These are phyloP conservation scores for Mustelus asterias DNA, from an alignment of 2,113 vertebrate genomes.

Conservation along the genomic window DNA sequence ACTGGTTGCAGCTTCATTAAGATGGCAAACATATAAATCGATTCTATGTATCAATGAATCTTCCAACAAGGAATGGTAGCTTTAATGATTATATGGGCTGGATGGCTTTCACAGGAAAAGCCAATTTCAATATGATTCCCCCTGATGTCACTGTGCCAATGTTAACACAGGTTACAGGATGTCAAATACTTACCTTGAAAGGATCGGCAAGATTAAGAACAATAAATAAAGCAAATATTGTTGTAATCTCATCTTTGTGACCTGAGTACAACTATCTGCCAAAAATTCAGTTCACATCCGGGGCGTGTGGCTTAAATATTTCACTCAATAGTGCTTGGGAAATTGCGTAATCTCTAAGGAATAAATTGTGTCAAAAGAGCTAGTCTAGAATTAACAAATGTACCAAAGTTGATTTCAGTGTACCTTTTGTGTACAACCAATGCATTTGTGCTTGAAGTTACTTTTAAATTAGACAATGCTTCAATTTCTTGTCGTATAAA, in stretches of 20 bases:
- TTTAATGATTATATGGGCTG: neutral
- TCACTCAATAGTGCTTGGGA: neutral
- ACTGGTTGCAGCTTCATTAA: neutral
- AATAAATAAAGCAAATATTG: neutral
- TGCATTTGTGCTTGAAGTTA: neutral
- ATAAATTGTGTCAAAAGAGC: neutral
- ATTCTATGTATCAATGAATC: neutral
- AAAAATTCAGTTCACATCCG: neutral
- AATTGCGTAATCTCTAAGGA: neutral
- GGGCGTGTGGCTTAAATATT: neutral
- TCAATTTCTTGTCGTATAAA: neutral
- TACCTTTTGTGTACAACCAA: neutral
- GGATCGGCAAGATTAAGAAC: neutral
- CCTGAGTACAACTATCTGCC: neutral
- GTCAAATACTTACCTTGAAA: neutral
- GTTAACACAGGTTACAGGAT: neutral
- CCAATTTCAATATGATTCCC: neutral
- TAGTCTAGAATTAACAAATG: neutral
- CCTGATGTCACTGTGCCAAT: neutral
- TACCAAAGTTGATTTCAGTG: neutral
- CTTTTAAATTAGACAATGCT: neutral
- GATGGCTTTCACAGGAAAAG: neutral
- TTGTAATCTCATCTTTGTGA: neutral
- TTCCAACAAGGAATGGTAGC: neutral
- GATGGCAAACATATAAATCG: neutral